Base-by-base conservation (phyloP, 1,140 invertebrate genomes). In the Centruroides sculpturatus region DNA sequence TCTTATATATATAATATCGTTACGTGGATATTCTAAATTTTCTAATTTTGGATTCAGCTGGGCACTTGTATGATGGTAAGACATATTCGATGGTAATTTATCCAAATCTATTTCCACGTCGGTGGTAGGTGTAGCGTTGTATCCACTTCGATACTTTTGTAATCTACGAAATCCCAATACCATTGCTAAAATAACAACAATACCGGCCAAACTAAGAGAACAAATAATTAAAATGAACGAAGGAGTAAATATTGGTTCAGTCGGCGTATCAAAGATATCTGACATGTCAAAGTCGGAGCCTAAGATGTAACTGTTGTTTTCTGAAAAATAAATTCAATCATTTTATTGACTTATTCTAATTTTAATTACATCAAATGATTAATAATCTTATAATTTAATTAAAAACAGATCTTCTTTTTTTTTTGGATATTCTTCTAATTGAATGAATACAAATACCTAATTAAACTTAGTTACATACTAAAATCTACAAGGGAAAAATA, bases 1-100 rank as follows among this genome's bases (percentile, higher is more conserved):
- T 62, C 85, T 78, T 50, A 96, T 85, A 68, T 95, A 97, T 63
- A 96, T 91, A 47, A 98, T 94, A 70, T 96, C 89, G 71, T 96
- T 96, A 55, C 93, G 80, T 0, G 92, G 92, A 77, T 93, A 97
- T 74, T 98, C 92, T 10, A 96, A 75, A 69, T 86, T 86, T 73
- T 97, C 91, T 35, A 98, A 77, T 71, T 92, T 93, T 2, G 92
- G 90, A 79, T 96, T 94, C 47, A 92, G 73, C 67, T 86, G 84
- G 8, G 84, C 82, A 66, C 80, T 84, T 64, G 83, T 87, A 69
- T 82, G 84, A 66, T 92, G 89, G 71, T 93, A 94, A 52, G 88
- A 85, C 58, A 85, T 78, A 72, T 95, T 95, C 59, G 82, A 85
- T 1, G 89, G 89, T 7, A 94, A 73, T 76, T 92, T 92, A 68